Evolutionary conservation across 2,113 vertebrate genomes (phyloP), one percentile per base, ranked within the genome.

Genomic region (Micromys minutus): DNA sequence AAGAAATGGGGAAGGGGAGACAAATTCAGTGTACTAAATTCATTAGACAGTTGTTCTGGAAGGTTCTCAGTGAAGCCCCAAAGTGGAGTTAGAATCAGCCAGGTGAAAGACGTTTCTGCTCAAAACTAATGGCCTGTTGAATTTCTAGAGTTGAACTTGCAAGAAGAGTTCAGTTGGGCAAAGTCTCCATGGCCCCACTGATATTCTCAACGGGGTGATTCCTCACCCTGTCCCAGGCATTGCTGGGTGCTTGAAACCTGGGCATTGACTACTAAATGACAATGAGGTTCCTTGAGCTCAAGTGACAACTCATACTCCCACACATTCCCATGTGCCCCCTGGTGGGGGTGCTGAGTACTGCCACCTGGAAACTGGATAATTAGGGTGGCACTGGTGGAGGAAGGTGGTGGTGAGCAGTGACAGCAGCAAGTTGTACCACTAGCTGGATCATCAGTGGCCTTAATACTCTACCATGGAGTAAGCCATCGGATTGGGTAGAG

Each of bases 261-360:
- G 24, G 65, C 36, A 22, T 36, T 17, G 89, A 29, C 71, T 13
- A 4, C 59, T 39, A 1, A 72, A 24, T 0, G 34, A 55, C 87
- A 17, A 42, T 3, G 31, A 24, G 50, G 47, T 3, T 65, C 89
- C 45, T 24, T 10, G 72, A 10, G 34, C 67, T 86, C 83, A 86
- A 85, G 84, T n/a, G 76, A 83, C 69, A 6, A 19, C 7, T 47
- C 69, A 3, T 1, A 24, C 47, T 42, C 76, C 90, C 84, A 52
- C 31, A 59, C 26, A 16, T 26, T 42, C 45, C 85, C 74, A 24
- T 59, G 39, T 16, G 91, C 93, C 94, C 94, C 94, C 97, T 97
- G 2, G 87, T 65, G 97, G 97, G 83, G 34, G 77, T 1, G 0
- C 22, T 1, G n/a, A 42, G 83, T 63, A 91, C 86, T 93, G 92